Percentiles rank a stretch among this genome's conserved stretches.
Conservation (phyloP, 2,888 invertebrate genomes). For the Hyppa rectilinea region DNA sequence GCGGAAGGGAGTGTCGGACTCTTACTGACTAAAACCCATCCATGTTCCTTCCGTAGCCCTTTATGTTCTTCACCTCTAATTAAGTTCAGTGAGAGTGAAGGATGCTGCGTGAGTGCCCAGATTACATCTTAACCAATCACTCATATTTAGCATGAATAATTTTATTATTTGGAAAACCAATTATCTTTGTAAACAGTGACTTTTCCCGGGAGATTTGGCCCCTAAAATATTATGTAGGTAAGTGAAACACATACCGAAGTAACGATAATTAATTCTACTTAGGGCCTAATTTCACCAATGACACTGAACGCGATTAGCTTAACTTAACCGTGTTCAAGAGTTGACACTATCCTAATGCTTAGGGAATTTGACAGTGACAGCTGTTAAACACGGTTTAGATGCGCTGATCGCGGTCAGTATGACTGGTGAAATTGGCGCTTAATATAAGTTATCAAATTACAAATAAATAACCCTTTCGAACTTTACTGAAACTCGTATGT, state of each 20-base stretch:
- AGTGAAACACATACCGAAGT: background rate
- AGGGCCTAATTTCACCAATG: too few species aligned
- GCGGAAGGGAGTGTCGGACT: too few species aligned
- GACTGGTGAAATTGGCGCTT: too few species aligned
- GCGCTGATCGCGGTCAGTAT: too few species aligned
- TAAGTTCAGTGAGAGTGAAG: slow-evolving; percentile 1
- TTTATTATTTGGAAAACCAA: slow-evolving; percentile 12
- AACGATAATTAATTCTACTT: background rate
- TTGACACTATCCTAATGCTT: too few species aligned
- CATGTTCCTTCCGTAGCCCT: too few species aligned
- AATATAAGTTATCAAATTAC: slow-evolving; percentile 4
- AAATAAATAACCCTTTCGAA: slow-evolving; percentile 14
- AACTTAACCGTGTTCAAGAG: too few species aligned
- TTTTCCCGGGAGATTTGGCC: background rate
- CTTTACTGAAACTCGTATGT: slow-evolving; percentile 6
- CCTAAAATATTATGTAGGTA: background rate
- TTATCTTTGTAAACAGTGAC: slow-evolving; percentile 4
- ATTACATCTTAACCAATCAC: slow-evolving; percentile 18
- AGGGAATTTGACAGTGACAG: too few species aligned
- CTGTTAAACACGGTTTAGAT: too few species aligned
- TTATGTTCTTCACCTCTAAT: background rate
- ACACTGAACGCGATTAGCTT: too few species aligned
- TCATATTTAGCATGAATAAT: background rate
- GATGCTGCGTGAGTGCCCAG: slow-evolving; percentile 3
- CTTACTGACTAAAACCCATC: too few species aligned